These are phyloP conservation scores for Pseudorectes ferrugineus DNA, from an alignment of 2,113 vertebrate genomes.

Conservation along the genomic window DNA sequence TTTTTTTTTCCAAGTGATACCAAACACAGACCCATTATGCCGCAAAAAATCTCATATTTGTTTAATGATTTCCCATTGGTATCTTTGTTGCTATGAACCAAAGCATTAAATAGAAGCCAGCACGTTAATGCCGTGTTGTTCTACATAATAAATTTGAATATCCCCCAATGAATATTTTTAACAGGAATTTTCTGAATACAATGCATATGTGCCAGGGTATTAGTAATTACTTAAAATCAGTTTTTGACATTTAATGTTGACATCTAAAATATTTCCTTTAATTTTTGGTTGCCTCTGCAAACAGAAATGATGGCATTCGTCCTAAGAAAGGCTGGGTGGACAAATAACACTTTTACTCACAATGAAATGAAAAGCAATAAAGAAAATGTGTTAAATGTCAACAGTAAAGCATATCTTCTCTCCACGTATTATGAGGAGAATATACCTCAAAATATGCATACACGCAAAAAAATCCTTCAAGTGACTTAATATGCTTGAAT, in stretches of 20 bases:
- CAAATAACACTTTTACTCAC: slow-evolving; percentile 50
- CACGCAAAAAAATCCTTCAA: slow-evolving; percentile 19
- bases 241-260: slow-evolving; percentile 48
- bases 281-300: slow-evolving; percentile 51
- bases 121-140: slow-evolving; percentile 46
- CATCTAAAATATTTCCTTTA: slow-evolving; percentile 58
- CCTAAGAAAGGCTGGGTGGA: slow-evolving; percentile 40
- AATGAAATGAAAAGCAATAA: slow-evolving; percentile 58
- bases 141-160: slow-evolving; percentile 63
- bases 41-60: slow-evolving; percentile 48
- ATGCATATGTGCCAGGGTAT: background rate
- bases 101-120: slow-evolving; percentile 52
- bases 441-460: slow-evolving; percentile 21
- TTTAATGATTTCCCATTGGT: slow-evolving; percentile 66
- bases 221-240: slow-evolving; percentile 46
- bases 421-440: slow-evolving; percentile 21
- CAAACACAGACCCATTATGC: slow-evolving; percentile 17
- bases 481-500: slow-evolving; percentile 40
- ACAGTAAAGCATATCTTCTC: slow-evolving; percentile 40
- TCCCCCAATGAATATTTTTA: slow-evolving; percentile 42
- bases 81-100: slow-evolving; percentile 63
- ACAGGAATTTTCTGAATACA: slow-evolving; percentile 44
- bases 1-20: background rate
- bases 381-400: slow-evolving; percentile 57
- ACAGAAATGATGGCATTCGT: slow-evolving; percentile 18